Conservation (phyloP, 2,888 invertebrate genomes). For the Plutella xylostella region DNA sequence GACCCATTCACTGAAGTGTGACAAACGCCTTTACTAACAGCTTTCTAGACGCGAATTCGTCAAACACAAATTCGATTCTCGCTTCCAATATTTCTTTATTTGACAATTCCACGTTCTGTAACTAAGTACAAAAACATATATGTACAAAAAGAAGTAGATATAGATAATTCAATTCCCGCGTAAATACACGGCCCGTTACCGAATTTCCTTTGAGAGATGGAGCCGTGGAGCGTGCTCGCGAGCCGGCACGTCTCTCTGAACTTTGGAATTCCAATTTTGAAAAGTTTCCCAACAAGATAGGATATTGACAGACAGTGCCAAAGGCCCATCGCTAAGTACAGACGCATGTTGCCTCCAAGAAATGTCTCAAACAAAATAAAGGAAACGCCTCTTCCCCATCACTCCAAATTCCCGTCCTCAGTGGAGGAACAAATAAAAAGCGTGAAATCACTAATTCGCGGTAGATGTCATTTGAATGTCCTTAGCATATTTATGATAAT, state of each 20-base stretch:
- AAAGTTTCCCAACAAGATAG: conserved; percentile 64
- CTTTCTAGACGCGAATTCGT: too few relatives aligned
- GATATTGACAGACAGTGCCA: conserved; percentile 63
- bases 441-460: conserved; percentile 2
- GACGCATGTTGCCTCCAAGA: conserved; percentile 23
- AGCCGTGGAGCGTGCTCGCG: conserved; percentile 30
- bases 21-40: too few relatives aligned
- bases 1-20: too few relatives aligned
- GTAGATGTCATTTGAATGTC: conserved; percentile 10
- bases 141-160: conserved; percentile 48
- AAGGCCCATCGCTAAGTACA: conserved; percentile 36
- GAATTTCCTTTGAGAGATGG: conserved; percentile 62
- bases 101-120: too few relatives aligned
- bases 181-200: conserved; percentile 59
- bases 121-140: too few relatives aligned
- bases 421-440: not conserved
- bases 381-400: not conserved
- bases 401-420: not conserved
- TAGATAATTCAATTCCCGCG: conserved; percentile 48
- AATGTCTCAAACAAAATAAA: not conserved
- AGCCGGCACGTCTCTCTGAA: conserved; percentile 55
- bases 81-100: conserved; percentile 39
- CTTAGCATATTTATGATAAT: conserved; percentile 11
- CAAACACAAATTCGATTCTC: too few relatives aligned
- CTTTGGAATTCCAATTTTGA: conserved; percentile 69